Conservation (phyloP, 2,888 invertebrate genomes). For the Panzeria rudis region DNA sequence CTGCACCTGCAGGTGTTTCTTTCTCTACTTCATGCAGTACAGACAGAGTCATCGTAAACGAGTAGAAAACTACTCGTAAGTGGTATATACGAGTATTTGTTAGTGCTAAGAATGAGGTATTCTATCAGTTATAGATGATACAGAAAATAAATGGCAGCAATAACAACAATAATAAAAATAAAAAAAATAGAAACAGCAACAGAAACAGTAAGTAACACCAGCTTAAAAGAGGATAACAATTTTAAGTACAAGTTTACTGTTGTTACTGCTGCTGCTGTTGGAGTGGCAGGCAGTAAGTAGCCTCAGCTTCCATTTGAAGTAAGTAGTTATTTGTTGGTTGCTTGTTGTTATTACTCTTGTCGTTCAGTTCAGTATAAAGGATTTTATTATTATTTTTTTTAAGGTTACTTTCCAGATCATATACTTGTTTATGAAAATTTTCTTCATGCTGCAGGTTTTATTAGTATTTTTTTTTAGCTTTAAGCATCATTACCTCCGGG, state of each 20-base stretch:
- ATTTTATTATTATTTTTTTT: conserved; percentile 33
- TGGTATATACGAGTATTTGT: conserved; percentile 5
- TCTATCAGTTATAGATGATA: conserved; percentile 66
- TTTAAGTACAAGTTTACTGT: conserved; percentile 57
- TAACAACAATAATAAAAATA: conserved; percentile 46
- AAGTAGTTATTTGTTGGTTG: conserved; percentile 32
- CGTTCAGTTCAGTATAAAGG: conserved; percentile 48
- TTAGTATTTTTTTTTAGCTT: conserved; percentile 17
- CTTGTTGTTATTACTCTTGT: conserved; percentile 47
- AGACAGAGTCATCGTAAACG: conserved; percentile 3
- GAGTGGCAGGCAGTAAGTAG: conserved; percentile 21
- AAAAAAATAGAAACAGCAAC: conserved; percentile 35
- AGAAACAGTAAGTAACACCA: conserved; percentile 34
- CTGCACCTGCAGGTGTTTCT: conserved; percentile 72
- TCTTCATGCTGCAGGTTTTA: conserved; percentile 50
- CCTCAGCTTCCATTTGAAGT: conserved; percentile 52
- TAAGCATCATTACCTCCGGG: conserved; percentile 60
- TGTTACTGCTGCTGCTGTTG: conserved; percentile 13
- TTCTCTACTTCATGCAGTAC: conserved; percentile 22
- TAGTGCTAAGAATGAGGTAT: conserved; percentile 48
- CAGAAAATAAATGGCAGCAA: conserved; percentile 62
- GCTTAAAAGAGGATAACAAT: conserved; percentile 59
- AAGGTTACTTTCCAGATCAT: conserved; percentile 50
- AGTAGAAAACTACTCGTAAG: conserved; percentile 23
- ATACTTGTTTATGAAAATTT: conserved; percentile 42